Evolutionary conservation across 2,888 invertebrate species (phyloP).

Genomic region (Hypomecis punctinalis): DNA sequence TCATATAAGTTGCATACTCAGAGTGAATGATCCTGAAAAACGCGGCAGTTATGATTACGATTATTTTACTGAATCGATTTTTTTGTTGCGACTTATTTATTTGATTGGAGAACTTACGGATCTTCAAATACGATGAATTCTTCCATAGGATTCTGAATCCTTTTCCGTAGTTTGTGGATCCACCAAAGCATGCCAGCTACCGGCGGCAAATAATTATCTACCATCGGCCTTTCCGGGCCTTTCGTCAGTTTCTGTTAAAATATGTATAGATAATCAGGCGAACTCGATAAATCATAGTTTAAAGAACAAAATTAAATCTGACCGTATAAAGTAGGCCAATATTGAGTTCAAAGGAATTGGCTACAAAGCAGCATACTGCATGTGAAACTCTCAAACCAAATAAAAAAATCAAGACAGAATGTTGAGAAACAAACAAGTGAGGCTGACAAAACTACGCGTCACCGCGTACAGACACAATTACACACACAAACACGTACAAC

Average conservation of each 20-base stretch:
- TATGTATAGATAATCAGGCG: neutral
- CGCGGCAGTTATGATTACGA: neutral
- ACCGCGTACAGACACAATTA: too few relatives aligned
- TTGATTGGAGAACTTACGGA: constrained; percentile 72
- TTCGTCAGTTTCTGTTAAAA: constrained; percentile 68
- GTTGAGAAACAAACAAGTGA: too few relatives aligned
- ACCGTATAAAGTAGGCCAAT: neutral
- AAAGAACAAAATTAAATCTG: neutral
- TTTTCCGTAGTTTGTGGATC: constrained; percentile 87
- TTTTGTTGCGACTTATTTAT: neutral
- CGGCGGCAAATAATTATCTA: constrained; percentile 90
- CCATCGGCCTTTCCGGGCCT: constrained; percentile 79
- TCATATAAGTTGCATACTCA: constrained; percentile 82
- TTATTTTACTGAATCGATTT: too few relatives aligned
- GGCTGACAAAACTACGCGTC: too few relatives aligned
- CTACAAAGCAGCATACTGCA: too few relatives aligned
- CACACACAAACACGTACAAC: too few relatives aligned
- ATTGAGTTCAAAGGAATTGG: too few relatives aligned
- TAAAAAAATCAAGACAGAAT: too few relatives aligned
- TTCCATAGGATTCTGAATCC: constrained; percentile 85
- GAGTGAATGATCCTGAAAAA: constrained; percentile 81
- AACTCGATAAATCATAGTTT: too few relatives aligned
- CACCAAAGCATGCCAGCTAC: constrained; percentile 91
- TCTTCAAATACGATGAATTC: constrained; percentile 87
- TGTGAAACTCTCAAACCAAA: too few relatives aligned